Conservation (phyloP, 2,888 invertebrate species). For the Oegoconia quadripuncta region DNA sequence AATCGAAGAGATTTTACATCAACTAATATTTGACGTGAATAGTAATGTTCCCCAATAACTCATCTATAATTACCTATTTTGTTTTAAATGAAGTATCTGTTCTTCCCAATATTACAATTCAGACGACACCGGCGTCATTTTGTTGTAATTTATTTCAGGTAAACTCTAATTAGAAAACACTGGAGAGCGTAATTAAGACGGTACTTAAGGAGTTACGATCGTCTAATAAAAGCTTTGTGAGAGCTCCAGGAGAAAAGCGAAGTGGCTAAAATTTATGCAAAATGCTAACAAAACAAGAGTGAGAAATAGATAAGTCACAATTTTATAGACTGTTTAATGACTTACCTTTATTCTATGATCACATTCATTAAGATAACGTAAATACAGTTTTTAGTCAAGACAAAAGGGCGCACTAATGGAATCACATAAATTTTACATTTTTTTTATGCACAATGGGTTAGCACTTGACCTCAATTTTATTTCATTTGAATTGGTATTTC, state of each 20-base stretch:
- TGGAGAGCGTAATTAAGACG: conserved; percentile 49
- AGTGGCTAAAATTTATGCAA: conserved; percentile 25
- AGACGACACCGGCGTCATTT: neutral
- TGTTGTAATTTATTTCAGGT: conserved; percentile 21
- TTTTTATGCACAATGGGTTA: too few relatives aligned
- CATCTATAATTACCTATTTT: neutral
- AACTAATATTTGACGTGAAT: too few relatives aligned
- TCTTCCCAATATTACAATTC: neutral
- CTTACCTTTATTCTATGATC: too few relatives aligned
- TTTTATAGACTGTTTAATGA: neutral
- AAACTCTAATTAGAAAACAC: conserved; percentile 49
- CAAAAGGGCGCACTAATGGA: too few relatives aligned
- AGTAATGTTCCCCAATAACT: too few relatives aligned
- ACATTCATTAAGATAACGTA: too few relatives aligned
- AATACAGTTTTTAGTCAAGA: too few relatives aligned
- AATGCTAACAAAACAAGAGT: conserved; percentile 17
- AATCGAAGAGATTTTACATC: too few relatives aligned
- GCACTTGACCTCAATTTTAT: too few relatives aligned
- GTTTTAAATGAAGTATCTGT: neutral
- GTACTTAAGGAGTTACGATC: conserved; percentile 53
- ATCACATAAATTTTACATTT: too few relatives aligned
- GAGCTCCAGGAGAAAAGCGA: conserved; percentile 16
- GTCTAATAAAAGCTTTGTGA: conserved; percentile 39
- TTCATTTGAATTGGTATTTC: too few relatives aligned
- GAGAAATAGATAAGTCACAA: neutral